Evolutionary conservation across 1,140 invertebrate species (phyloP).

Genomic region (Heliconius hermathena): DNA sequence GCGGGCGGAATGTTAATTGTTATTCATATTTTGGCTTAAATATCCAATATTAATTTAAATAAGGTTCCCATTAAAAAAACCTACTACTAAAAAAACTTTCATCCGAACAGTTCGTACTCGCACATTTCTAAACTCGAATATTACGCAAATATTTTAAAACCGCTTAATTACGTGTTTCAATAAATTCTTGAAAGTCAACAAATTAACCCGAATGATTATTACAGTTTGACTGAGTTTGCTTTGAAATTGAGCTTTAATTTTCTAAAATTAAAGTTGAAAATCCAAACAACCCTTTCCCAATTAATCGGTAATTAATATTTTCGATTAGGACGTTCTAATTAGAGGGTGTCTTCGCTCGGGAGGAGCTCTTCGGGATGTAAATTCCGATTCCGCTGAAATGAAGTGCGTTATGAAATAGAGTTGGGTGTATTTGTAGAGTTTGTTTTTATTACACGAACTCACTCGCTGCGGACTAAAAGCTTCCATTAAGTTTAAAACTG

Average conservation of each 20-base stretch:
- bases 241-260: slow-evolving; percentile 5
- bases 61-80: not conserved
- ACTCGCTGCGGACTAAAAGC: not conserved
- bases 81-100: too few relatives aligned
- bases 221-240: not conserved
- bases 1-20: not conserved
- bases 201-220: slow-evolving; percentile 20
- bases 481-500: slow-evolving; percentile 1
- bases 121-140: not conserved
- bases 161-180: slow-evolving; percentile 17
- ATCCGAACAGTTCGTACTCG: not conserved
- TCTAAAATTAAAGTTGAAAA: slow-evolving; percentile 1
- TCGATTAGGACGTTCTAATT: slow-evolving; percentile 34
- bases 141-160: slow-evolving; percentile 24
- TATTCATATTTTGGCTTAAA: not conserved
- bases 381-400: slow-evolving; percentile 4
- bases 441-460: not conserved
- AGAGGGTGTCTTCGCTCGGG: slow-evolving; percentile 14
- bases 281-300: slow-evolving; percentile 10
- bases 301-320: slow-evolving; percentile 35
- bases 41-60: not conserved
- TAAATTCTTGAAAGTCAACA: slow-evolving; percentile 32
- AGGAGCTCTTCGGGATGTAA: slow-evolving; percentile 5
- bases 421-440: not conserved
- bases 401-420: slow-evolving; percentile 12